These are phyloP conservation scores for Aphelinus atriplicis DNA, from an alignment of 1,140 invertebrate species.

Conservation along the genomic window DNA sequence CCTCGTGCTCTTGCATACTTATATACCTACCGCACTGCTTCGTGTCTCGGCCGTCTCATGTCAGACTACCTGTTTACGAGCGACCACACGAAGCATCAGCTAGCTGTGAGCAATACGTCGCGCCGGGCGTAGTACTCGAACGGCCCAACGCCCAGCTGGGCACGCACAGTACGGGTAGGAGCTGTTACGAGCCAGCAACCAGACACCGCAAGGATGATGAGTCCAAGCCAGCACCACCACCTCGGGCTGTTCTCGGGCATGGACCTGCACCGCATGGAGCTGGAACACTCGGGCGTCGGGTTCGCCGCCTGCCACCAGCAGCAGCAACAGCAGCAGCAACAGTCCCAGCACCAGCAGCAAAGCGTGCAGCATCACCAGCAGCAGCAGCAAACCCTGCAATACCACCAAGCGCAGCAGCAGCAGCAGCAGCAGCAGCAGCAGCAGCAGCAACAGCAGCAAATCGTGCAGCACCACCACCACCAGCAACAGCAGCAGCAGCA, in stretches of 20 bases:
- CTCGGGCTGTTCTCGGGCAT: constrained; percentile 52
- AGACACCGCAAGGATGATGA: constrained; percentile 46
- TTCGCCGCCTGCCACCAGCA: constrained; percentile 57
- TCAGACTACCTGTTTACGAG: no score
- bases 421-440: constrained; percentile 28
- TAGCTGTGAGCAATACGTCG: neutral
- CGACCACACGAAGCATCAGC: neutral
- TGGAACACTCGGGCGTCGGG: constrained; percentile 15
- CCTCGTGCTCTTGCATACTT: no score
- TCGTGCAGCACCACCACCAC: constrained; percentile 46
- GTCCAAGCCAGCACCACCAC: constrained; percentile 45
- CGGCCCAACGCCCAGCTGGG: no score
- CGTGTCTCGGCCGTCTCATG: no score
- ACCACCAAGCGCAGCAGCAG: constrained; percentile 31
- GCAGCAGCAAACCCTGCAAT: neutral
- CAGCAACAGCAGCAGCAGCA: constrained; percentile 44
- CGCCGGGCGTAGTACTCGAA: no score
- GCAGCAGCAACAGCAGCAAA: constrained; percentile 37
- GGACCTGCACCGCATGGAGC: constrained; percentile 53
- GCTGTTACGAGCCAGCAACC: neutral
- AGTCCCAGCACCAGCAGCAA: constrained; percentile 45
- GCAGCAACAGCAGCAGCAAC: constrained; percentile 58
- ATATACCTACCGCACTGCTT: no score
- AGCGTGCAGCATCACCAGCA: neutral
- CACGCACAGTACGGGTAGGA: no score